Conservation (phyloP, 2,797 vertebrate species). For the Xiphophorus birchmanni region DNA sequence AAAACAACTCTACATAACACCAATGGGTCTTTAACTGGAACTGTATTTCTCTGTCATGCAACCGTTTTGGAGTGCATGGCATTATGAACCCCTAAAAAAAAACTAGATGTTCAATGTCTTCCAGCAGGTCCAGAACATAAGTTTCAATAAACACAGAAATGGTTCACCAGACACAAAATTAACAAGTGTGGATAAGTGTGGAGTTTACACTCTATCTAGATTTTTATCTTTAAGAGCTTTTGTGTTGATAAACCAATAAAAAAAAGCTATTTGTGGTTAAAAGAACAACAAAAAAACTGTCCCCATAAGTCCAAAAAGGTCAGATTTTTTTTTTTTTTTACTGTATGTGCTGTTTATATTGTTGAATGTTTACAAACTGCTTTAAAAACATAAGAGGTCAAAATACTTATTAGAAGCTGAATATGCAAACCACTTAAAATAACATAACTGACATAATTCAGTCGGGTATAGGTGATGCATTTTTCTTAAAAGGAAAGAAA, state of each 20-base stretch:
- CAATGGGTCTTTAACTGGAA: background rate
- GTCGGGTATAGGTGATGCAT: background rate
- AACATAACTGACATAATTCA: background rate
- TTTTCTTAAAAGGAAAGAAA: background rate
- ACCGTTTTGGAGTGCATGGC: too few relatives aligned
- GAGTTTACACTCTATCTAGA: background rate
- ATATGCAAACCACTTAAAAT: background rate
- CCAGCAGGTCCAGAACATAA: background rate
- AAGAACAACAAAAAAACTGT: background rate
- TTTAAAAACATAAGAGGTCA: background rate
- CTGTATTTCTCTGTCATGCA: background rate
- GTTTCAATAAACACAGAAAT: background rate
- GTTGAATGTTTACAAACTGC: background rate
- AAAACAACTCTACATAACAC: background rate
- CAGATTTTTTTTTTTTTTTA: background rate
- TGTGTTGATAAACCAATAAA: background rate
- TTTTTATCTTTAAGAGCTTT: background rate
- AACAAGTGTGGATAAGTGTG: background rate
- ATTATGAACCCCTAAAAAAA: background rate
- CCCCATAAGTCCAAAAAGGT: background rate
- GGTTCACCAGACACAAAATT: background rate
- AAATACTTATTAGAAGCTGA: background rate
- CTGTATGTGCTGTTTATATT: background rate
- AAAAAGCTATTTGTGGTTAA: background rate
- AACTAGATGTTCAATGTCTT: background rate